These are phyloP conservation scores for Caranx melampygus DNA, from an alignment of 2,113 vertebrate species.

Conservation along the genomic window DNA sequence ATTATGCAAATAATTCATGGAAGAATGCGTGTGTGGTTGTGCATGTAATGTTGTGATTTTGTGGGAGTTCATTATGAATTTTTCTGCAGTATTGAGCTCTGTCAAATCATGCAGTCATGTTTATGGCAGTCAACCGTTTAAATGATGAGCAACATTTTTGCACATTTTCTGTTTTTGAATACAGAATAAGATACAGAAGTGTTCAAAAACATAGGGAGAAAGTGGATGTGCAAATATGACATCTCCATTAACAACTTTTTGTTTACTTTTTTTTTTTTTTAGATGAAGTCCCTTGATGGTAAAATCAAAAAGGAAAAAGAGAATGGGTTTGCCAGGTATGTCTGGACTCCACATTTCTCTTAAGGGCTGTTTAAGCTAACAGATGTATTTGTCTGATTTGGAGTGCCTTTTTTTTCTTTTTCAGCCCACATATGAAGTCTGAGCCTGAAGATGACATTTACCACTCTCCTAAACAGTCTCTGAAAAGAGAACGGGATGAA, in stretches of 20 bases:
- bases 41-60: conserved; percentile 11
- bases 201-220: background rate
- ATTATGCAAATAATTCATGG: conserved; percentile 1
- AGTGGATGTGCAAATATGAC: background rate
- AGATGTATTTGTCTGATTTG: background rate
- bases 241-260: background rate
- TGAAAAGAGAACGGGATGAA: conserved; percentile 93
- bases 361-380: background rate
- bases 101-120: background rate
- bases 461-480: conserved; percentile 86
- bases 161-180: background rate
- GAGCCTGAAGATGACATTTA: conserved; percentile 91
- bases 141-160: background rate
- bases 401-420: background rate
- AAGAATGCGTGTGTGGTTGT: background rate
- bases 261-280: conserved; percentile 36
- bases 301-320: conserved; percentile 96
- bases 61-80: background rate
- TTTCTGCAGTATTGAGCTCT: background rate
- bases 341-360: background rate
- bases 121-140: background rate
- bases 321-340: conserved; percentile 97
- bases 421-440: conserved; percentile 92
- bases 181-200: background rate
- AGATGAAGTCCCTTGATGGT: conserved; percentile 81